Evolutionary conservation across 2,113 vertebrate species (phyloP).

Genomic region (Pelobates fuscus): DNA sequence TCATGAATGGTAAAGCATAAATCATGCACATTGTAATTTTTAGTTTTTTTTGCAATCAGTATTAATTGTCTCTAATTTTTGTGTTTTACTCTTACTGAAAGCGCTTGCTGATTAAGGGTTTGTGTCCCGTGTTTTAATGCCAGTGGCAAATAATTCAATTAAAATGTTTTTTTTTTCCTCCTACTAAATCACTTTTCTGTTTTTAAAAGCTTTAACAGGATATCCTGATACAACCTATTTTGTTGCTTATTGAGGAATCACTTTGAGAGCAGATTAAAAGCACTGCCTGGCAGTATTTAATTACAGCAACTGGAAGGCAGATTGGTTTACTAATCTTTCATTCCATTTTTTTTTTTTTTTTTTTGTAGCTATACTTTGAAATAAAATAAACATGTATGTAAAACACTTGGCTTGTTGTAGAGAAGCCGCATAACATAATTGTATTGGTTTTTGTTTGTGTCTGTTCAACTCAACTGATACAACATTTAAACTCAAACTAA

Average conservation of each 20-base stretch:
- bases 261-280: conserved; percentile 25
- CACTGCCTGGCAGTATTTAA: not conserved
- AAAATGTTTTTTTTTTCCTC: conserved; percentile 12
- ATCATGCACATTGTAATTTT: conserved; percentile 18
- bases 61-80: conserved; percentile 14
- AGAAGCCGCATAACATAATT: conserved; percentile 7
- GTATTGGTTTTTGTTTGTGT: not conserved
- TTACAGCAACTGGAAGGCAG: conserved; percentile 26
- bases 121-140: conserved; percentile 31
- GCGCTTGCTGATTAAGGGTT: conserved; percentile 28
- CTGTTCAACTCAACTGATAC: no score
- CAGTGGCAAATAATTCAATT: conserved; percentile 30
- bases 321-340: conserved; percentile 30
- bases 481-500: no score
- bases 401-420: not conserved
- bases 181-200: not conserved
- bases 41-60: conserved; percentile 9
- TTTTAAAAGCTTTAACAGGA: conserved; percentile 7
- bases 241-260: conserved; percentile 20
- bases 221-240: conserved; percentile 7
- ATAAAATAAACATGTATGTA: conserved; percentile 4
- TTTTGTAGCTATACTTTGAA: conserved; percentile 1
- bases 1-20: conserved; percentile 4
- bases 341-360: conserved; percentile 9
- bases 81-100: conserved; percentile 30